Conservation (phyloP, 2,888 invertebrate species). For the Ophion slaviceki region DNA sequence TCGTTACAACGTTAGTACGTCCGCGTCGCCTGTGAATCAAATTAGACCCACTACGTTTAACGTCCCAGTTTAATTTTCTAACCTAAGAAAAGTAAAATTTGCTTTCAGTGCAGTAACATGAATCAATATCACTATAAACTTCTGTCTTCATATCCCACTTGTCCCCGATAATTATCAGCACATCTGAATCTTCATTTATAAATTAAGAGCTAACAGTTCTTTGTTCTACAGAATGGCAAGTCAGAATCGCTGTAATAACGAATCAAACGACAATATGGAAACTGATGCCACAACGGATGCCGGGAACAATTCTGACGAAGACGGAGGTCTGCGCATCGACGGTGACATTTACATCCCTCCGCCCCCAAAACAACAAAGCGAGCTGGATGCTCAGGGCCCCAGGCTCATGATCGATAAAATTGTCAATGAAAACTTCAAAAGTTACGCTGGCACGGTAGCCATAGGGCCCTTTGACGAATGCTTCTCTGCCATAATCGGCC, state of each 20-base stretch:
- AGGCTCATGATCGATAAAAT: constrained; percentile 96
- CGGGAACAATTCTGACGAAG: constrained; percentile 63
- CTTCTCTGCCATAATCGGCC: constrained; percentile 98
- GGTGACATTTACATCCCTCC: constrained; percentile 93
- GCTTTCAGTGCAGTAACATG: not conserved
- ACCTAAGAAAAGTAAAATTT: not conserved
- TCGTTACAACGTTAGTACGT: not conserved
- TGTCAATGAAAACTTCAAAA: constrained; percentile 97
- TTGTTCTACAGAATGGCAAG: constrained; percentile 54
- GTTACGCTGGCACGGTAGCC: constrained; percentile 93
- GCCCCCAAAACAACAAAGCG: constrained; percentile 87
- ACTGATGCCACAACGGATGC: constrained; percentile 28
- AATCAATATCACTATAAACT: not conserved
- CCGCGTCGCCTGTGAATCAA: not conserved
- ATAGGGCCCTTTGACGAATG: constrained; percentile 99
- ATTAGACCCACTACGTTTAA: not conserved
- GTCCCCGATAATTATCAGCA: not conserved
- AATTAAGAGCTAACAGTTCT: not conserved
- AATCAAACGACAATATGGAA: constrained; percentile 63
- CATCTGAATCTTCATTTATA: not conserved
- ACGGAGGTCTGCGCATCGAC: constrained; percentile 90
- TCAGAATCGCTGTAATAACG: constrained; percentile 44
- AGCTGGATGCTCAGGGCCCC: constrained; percentile 90
- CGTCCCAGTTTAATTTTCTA: not conserved
- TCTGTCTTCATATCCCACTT: not conserved